Evolutionary conservation across 2,797 vertebrate genomes (phyloP), one percentile per base, ranked within the genome.

Genomic region (Gymnoscopelus braueri): DNA sequence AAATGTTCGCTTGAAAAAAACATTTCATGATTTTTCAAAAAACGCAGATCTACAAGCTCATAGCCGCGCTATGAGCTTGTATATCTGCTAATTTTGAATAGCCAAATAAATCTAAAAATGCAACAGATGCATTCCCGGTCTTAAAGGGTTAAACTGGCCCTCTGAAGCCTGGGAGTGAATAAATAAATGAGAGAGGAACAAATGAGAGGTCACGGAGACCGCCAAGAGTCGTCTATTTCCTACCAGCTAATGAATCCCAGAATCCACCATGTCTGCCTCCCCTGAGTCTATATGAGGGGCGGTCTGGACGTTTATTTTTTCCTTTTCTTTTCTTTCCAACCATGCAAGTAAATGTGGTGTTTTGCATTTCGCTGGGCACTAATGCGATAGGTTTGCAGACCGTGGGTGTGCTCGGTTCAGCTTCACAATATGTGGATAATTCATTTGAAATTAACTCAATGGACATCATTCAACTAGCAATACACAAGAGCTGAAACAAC

Each of bases 111-210:
- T n/a, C n/a, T n/a, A n/a, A n/a, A n/a, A n/a, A n/a, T n/a, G n/a
- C n/a, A n/a, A n/a, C n/a, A n/a, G n/a, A n/a, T n/a, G n/a, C n/a
- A n/a, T n/a, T n/a, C n/a, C n/a, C n/a, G n/a, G 83, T 50, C 52
- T 72, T 60, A 72, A 74, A 84, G 80, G 78, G 77, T 81, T 6
- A 85, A 88, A 74, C 69, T 78, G 83, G 70, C 74, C 71, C 74
- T 54, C 74, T 81, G 85, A 91, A 24, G 72, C 65, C 72, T 85
- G 65, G 71, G 70, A 74, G 80, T 78, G 79, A 88, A 90, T 89
- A 92, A 90, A 92, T 82, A 92, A 90, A 92, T 82, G 74, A 89
- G 87, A 87, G 79, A 79, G 84, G 90, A 91, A 93, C 80, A 87
- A 92, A 90, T 84, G 85, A 87, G 87, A 89, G 89, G 91, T 93